Evolutionary conservation across 2,888 invertebrate genomes (phyloP), one percentile per base, ranked within the genome.

Genomic region (Aporophyla nigra): DNA sequence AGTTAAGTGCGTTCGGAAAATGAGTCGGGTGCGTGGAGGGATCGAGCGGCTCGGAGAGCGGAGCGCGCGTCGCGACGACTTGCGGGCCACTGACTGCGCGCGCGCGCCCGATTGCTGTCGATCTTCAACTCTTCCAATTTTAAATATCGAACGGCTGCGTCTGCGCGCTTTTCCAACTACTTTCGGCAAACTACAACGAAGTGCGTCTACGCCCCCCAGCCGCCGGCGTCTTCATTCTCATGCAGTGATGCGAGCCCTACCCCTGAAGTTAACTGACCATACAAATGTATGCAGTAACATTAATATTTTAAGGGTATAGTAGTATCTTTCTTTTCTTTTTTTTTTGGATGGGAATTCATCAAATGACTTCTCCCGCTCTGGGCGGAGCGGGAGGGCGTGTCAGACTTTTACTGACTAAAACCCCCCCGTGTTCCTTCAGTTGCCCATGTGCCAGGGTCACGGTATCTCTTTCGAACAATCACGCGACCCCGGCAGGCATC

Each of bases 1-100:
- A 83, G 77, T 77, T 78, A 87, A 91, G 86, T 93, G 93, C 92
- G 94, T 92, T 94, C 94, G 94, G 91, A 87, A 88, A 90, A 87
- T 91, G 87, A 88, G 90, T 93, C 93, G 94, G 91, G 89, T 92
- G 91, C 90, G 81, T 80, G 86, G 92, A 90, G 88, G 89, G 87
- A 89, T 88, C 89, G 92, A 91, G 92, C 92, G 91, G 92, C 91
- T 92, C 91, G 88, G 85, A 86, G 91, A 93, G 92, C 91, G 91
- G 92, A 95, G 95, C 94, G 95, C 93, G 91, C 96, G 93, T 88
- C 95, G 91, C 96, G 95, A 89, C 95, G 95, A 92, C 95, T 94
- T 90, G 94, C 93, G 93, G 93, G 91, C 95, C 95, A 96, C 96
- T 96, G 95, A 94, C 90, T 90, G 93, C 94, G 93, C 92, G 91